Evolutionary conservation across 1,140 invertebrate species (phyloP).

Genomic region (Metaphire vulgaris): DNA sequence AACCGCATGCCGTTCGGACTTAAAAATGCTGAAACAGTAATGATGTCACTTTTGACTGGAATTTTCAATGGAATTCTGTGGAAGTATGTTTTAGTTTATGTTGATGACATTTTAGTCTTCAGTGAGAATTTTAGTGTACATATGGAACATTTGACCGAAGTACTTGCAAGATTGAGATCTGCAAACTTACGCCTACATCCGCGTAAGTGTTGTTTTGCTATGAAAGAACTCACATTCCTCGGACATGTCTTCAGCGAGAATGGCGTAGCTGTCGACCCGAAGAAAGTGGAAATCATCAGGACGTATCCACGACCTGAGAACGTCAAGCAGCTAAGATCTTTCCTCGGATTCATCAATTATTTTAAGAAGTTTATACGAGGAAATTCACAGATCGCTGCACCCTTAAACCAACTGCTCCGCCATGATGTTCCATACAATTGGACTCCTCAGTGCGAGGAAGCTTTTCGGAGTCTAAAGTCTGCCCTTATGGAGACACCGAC

Average conservation of each 20-base stretch:
- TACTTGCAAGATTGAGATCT: not conserved
- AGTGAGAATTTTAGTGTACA: not conserved
- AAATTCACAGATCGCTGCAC: not conserved
- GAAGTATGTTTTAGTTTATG: not conserved
- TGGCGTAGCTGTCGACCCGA: not conserved
- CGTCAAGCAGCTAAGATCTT: not conserved
- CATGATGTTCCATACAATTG: not conserved
- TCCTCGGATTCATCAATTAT: not conserved
- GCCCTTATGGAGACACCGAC: not conserved
- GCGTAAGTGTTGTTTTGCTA: not conserved
- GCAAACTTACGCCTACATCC: not conserved
- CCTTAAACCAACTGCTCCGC: not conserved
- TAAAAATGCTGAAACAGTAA: not conserved
- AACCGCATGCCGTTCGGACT: not conserved
- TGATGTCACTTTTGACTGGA: not conserved
- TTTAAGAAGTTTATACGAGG: not conserved
- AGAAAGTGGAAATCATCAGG: not conserved
- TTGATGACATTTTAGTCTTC: not conserved
- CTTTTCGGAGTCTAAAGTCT: not conserved
- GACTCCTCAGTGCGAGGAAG: not conserved
- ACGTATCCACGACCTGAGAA: not conserved
- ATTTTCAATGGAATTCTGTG: not conserved
- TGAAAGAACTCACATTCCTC: not conserved
- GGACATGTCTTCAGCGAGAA: not conserved
- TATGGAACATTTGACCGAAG: not conserved